Conservation (phyloP, 2,888 invertebrate species). For the Nebria brevicollis region DNA sequence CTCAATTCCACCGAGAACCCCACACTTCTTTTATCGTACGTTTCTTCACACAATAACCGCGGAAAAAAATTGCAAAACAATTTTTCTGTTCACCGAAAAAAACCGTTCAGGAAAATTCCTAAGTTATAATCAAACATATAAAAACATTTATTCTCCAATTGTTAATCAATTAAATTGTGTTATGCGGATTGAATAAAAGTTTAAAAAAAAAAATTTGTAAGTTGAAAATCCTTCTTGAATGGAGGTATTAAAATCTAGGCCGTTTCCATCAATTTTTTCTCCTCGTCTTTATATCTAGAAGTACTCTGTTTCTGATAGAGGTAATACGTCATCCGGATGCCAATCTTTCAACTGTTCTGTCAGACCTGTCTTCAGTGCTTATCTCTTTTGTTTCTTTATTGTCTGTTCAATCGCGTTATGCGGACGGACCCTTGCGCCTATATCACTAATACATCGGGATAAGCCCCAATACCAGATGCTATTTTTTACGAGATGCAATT, state of each 20-base stretch:
- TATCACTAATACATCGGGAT: neutral
- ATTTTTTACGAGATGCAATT: neutral
- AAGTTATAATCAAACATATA: no score
- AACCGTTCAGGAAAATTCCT: neutral
- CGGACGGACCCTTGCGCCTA: conserved; percentile 10
- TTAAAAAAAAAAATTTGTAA: neutral
- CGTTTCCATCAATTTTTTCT: conserved; percentile 7
- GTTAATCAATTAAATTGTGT: no score
- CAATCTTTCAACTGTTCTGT: conserved; percentile 63
- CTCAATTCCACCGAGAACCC: conserved; percentile 39
- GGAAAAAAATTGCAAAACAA: neutral
- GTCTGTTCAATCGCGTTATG: conserved; percentile 51
- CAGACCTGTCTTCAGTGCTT: conserved; percentile 63
- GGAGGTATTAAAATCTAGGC: neutral
- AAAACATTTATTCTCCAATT: no score
- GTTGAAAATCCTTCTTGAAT: neutral
- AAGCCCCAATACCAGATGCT: neutral
- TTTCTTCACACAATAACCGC: neutral
- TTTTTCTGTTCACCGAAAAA: neutral
- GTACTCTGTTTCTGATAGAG: conserved; percentile 27
- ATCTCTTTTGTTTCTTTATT: conserved; percentile 65
- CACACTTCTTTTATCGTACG: conserved; percentile 24
- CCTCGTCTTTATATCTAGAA: neutral
- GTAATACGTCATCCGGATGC: conserved; percentile 58
- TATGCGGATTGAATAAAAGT: no score